Base-by-base conservation (phyloP, 2,888 invertebrate species). In the Trypoxylon attenuatum region DNA sequence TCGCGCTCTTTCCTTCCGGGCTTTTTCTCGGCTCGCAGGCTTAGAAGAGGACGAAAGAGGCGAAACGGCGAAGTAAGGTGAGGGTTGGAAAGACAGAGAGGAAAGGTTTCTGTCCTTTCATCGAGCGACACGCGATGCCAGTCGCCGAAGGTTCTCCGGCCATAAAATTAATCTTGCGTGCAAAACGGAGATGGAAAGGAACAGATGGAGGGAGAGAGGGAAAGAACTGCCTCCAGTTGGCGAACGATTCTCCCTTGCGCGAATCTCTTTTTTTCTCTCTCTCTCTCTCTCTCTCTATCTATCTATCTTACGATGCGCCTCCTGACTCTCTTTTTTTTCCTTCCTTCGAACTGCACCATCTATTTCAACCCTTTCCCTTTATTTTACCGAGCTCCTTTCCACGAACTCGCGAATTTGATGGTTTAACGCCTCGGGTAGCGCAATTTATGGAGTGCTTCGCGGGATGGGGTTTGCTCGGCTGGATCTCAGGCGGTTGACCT, bases 91-190 rank as follows among this genome's bases (percentile, higher is more conserved):
- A 3, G 27, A 27, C 8, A 3, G 27, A 27, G n/a, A 27, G 27
- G 1, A n/a, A 3, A 27, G 3, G 27, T 2, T 68, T 47, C 62
- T 68, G 69, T 69, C 68, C 69, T 51, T 68, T 68, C 69, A 68
- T 69, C 69, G 68, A 18, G 54, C 62, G 71, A 62, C 71, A 71
- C 71, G 71, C 71, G 59, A 73, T 65, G 58, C 64, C 60, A 47
- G 67, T 56, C 49, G 56, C 57, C 57, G 43, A 62, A 63, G 60
- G 58, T 66, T 73, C 55, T 63, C 56, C 51, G 63, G 66, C 66
- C 65, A 69, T 78, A 69, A 72, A 78, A 78, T 76, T 75, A 77
- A 77, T 73, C 73, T 73, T 64, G 72, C 76, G 73, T 69, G 73
- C 61, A 63, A 69, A 76, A 74, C 69, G 73, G 66, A 66, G 71